Percentiles rank a stretch among this genome's conserved stretches.
Evolutionary conservation across 2,113 vertebrate genomes (phyloP).

Genomic region (Anseranas semipalmata): DNA sequence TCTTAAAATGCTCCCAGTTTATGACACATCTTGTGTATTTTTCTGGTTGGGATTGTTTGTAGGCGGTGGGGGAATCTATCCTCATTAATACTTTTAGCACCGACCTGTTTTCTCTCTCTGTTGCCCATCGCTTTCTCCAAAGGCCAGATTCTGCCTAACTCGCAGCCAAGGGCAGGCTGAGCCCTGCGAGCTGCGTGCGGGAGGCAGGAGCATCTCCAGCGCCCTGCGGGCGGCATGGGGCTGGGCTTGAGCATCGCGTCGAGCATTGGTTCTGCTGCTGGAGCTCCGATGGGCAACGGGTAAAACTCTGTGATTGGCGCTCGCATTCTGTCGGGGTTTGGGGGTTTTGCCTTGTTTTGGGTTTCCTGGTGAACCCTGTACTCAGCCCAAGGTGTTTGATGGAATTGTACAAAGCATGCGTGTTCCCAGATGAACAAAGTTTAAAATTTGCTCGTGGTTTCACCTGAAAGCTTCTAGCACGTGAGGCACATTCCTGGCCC

Average conservation of each 20-base stretch:
- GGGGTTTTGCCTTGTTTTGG: not conserved
- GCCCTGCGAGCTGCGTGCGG: not conserved
- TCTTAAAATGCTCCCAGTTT: constrained; percentile 48
- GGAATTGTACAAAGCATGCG: not conserved
- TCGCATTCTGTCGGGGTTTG: no score
- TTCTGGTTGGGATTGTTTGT: constrained; percentile 67
- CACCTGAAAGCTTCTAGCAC: not conserved
- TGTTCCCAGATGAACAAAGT: not conserved
- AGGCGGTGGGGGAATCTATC: not conserved
- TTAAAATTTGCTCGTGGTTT: not conserved
- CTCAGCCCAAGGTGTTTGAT: not conserved
- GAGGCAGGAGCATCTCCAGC: not conserved
- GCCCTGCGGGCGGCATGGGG: no score
- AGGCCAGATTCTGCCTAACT: not conserved
- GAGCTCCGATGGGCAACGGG: not conserved
- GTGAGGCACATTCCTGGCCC: not conserved
- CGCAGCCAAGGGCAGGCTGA: not conserved
- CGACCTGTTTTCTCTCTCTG: not conserved
- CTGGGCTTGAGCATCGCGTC: no score
- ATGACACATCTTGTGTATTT: constrained; percentile 50
- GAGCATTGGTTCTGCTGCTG: not conserved
- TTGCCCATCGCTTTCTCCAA: not conserved
- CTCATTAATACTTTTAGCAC: constrained; percentile 18
- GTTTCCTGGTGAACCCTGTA: not conserved
- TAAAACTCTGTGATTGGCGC: no score